phyloP scores from a whole-genome alignment of 2,797 vertebrate genomes.

The Euthynnus affinis region DNA sequence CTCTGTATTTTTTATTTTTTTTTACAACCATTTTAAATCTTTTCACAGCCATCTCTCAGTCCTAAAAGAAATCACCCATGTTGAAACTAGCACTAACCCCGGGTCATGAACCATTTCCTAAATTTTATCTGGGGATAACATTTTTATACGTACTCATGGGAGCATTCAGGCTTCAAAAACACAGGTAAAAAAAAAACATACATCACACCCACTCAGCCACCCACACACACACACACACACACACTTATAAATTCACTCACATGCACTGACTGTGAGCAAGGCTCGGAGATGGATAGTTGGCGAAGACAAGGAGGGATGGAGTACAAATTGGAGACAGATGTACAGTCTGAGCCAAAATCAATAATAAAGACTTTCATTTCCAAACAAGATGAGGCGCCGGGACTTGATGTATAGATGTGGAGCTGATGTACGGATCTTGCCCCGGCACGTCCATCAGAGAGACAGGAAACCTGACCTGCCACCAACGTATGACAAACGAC shows the following conservation, averaged over 20 bases:
- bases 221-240: conserved; percentile 29
- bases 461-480: conserved; percentile 60
- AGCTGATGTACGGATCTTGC: conserved; percentile 57
- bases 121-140: conserved; percentile 2
- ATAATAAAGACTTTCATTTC: conserved; percentile 82
- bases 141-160: conserved; percentile 11
- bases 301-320: conserved; percentile 66
- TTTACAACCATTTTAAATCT: conserved; percentile 13
- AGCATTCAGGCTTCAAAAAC: conserved; percentile 37
- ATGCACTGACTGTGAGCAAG: conserved; percentile 34
- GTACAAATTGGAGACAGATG: conserved; percentile 78
- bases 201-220: conserved; percentile 24
- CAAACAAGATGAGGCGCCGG: conserved; percentile 75
- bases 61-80: background rate
- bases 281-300: conserved; percentile 66
- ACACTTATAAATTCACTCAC: conserved; percentile 24
- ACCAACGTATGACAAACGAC: conserved; percentile 63
- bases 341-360: conserved; percentile 77
- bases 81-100: background rate
- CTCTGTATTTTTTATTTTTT: too few relatives aligned
- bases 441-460: conserved; percentile 63
- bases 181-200: conserved; percentile 11
- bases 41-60: background rate
- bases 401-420: conserved; percentile 67
- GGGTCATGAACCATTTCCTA: conserved; percentile 5